A percentile compares a stretch with the other conserved stretches of the same genome.
Conservation (phyloP, 2,888 invertebrate species). For the Netelia inedita region DNA sequence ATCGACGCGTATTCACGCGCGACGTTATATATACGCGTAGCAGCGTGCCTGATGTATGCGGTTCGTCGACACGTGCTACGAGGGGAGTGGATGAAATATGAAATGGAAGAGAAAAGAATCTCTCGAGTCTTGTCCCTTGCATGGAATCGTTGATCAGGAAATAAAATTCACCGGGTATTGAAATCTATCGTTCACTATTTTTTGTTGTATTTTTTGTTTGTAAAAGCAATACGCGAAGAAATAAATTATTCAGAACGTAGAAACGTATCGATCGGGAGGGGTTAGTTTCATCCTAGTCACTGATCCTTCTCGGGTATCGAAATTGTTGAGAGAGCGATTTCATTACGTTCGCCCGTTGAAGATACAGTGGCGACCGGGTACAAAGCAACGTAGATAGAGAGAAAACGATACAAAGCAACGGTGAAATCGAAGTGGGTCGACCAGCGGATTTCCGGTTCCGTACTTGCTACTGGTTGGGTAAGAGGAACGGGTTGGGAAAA, state of each 20-base stretch:
- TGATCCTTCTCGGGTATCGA: not conserved
- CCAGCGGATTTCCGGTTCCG: slow-evolving; percentile 46
- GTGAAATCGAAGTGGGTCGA: slow-evolving; percentile 49
- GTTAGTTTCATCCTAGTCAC: too few relatives aligned
- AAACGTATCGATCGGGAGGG: not conserved
- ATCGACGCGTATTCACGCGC: slow-evolving; percentile 17
- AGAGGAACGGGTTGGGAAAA: slow-evolving; percentile 12
- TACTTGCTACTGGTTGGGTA: slow-evolving; percentile 1
- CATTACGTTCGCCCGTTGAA: slow-evolving; percentile 16
- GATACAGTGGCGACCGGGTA: slow-evolving; percentile 27
- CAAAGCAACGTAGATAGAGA: slow-evolving; percentile 12
- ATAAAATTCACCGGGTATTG: not conserved
- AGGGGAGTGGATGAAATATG: not conserved
- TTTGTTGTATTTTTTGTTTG: too few relatives aligned
- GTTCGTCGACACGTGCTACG: slow-evolving; percentile 31
- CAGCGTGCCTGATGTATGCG: slow-evolving; percentile 11
- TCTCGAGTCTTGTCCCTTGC: not conserved
- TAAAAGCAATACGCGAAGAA: too few relatives aligned
- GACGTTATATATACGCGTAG: not conserved
- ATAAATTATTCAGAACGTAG: not conserved
- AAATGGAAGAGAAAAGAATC: not conserved
- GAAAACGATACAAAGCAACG: slow-evolving; percentile 22
- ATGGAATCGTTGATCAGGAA: not conserved
- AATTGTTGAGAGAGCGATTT: slow-evolving; percentile 9
- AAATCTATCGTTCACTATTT: not conserved